phyloP scores from a whole-genome alignment of 2,888 invertebrate species.

The Ichneumoninae sp. region DNA sequence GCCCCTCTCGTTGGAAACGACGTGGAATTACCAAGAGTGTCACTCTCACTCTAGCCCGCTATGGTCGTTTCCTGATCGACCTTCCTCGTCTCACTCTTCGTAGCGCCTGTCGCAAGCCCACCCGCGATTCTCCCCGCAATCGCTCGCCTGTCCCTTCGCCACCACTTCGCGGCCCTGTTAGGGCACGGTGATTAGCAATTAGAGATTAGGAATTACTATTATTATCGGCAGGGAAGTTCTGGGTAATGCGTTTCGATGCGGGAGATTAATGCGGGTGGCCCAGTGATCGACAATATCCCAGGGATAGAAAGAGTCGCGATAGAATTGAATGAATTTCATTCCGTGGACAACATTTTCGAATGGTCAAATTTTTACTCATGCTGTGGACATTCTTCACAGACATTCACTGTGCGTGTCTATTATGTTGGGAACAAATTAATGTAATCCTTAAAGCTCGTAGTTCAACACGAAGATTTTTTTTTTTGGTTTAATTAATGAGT shows the following conservation, averaged over 20 bases:
- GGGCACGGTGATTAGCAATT: conserved; percentile 77
- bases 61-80: conserved; percentile 34
- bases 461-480: no score
- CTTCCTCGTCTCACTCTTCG: conserved; percentile 54
- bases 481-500: not conserved
- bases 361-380: not conserved
- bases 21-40: conserved; percentile 80
- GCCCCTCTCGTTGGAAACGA: conserved; percentile 70
- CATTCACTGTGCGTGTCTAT: not conserved
- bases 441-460: no score
- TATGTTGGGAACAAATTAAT: no score
- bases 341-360: not conserved
- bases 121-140: conserved; percentile 19
- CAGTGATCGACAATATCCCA: not conserved
- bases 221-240: conserved; percentile 65
- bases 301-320: not conserved
- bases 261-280: conserved; percentile 10
- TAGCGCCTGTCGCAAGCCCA: conserved; percentile 38
- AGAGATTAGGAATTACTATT: conserved; percentile 79
- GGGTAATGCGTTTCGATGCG: conserved; percentile 20
- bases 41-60: conserved; percentile 74
- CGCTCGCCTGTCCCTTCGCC: conserved; percentile 45
- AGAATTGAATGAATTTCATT: not conserved
- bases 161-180: conserved; percentile 69
- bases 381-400: not conserved